phyloP scores from a whole-genome alignment of 2,797 vertebrate genomes.

The Margarornis squamiger region DNA sequence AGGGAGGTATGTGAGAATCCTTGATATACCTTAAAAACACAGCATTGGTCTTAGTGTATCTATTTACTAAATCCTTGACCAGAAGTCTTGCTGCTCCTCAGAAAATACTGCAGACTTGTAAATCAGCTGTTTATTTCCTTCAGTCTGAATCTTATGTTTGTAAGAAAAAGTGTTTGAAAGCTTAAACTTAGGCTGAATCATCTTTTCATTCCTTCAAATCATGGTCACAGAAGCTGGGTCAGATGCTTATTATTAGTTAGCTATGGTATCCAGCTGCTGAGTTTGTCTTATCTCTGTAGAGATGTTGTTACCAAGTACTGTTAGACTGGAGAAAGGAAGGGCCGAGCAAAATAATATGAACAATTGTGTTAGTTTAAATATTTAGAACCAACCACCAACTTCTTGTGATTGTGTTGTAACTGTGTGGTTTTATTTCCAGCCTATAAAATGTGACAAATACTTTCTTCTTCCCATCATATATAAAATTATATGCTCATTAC shows the following conservation, averaged over 20 bases:
- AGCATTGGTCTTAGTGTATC: background rate
- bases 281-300: background rate
- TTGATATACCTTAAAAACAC: background rate
- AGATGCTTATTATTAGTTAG: background rate
- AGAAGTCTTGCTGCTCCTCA: background rate
- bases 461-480: background rate
- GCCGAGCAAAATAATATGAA: background rate
- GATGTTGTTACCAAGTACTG: background rate
- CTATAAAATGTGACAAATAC: background rate
- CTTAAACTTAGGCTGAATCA: background rate
- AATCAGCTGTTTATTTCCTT: background rate
- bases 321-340: background rate
- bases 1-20: background rate
- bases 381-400: background rate
- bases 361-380: background rate
- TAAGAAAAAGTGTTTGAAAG: background rate
- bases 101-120: background rate
- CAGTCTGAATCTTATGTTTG: background rate
- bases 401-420: background rate
- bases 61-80: background rate
- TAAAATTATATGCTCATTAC: background rate
- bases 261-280: background rate
- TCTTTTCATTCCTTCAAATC: background rate
- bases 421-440: background rate
- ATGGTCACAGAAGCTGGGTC: background rate